Evolutionary conservation across 2,113 vertebrate species (phyloP), one percentile per base, ranked within the genome.

Genomic region (Syngnathus typhle): DNA sequence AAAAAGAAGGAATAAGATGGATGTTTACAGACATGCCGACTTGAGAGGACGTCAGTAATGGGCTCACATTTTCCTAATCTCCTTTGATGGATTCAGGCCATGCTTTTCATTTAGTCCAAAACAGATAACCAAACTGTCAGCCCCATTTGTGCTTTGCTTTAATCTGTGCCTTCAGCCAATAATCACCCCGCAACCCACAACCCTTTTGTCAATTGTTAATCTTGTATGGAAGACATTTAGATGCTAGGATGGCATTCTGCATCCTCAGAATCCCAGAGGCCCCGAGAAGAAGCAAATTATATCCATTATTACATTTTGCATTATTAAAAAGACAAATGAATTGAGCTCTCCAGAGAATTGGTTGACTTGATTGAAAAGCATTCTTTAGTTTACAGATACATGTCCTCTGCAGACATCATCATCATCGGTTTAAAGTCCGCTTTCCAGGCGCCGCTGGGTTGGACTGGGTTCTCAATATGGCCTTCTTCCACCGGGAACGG

Each of bases 91-190:
- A 96, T 95, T 96, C 92, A 94, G 92, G 92, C 92, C 94, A 95
- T 92, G 93, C 90, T 94, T 94, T 95, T 94, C 91, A 95, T 95
- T 95, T 94, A 93, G 90, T 93, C 89, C 90, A 93, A 92, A 93
- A 93, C 90, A 74, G 94, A 96, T 94, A 94, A 93, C 90, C 90
- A 91, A 93, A 94, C 92, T 93, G 92, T 95, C 94, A 93, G 88
- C 88, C 91, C 84, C 86, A 87, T 92, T 62, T 92, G 91, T 91
- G 87, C 91, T 90, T 92, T 79, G 83, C 90, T 95, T 94, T 95
- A 94, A 94, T 94, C 92, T 94, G 90, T 89, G 88, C 92, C 90
- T 83, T 87, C 81, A 94, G 92, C 91, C 90, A 94, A 95, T 93
- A 94, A 94, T 93, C 92, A 92, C 91, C 88, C 85, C 75, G 83